Base-by-base conservation (phyloP, 30 jellyfish, hydroid and myxozoan species). In the Chrysaora quinquecirrha region DNA sequence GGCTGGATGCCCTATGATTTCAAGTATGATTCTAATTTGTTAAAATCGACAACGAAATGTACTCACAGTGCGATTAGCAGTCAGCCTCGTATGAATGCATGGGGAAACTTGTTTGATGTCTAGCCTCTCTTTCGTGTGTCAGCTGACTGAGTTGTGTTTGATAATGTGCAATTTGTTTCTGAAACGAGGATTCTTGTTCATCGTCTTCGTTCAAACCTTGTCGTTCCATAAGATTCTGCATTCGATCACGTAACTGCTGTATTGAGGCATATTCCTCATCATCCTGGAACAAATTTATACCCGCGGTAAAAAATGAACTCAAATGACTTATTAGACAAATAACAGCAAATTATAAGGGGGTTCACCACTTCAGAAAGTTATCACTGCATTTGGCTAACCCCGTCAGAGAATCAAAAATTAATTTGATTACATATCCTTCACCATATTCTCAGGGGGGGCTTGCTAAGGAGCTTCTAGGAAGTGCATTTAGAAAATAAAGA, bases 251-350 rank as follows among this genome's bases (percentile, higher is more conserved):
- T 1, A 93, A 70, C 48, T 87, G 89, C 34, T 95, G 95, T 47
- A 93, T 93, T 20, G 98, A 93, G 11, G 98, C 96, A 70, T 93
- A 93, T 71, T 93, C 98, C 52, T 93, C 97, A 46, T 93, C 98
- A 34, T 93, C 98, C 98, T 93, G 64, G 0, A 34, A 49, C 30
- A 48, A 80, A 71, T 18, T 33, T 71, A n/a, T n/a, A n/a, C n/a
- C n/a, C n/a, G 22, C 46, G 21, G 1, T 24, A 18, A 47, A 38
- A 71, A 48, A 75, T 3, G 78, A 18, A 14, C n/a, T n/a, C n/a
- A n/a, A n/a, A n/a, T n/a, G n/a, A n/a, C n/a, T n/a, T n/a, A n/a
- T n/a, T n/a, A n/a, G n/a, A n/a, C n/a, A n/a, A n/a, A n/a, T n/a
- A n/a, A n/a, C n/a, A n/a, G n/a, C n/a, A n/a, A n/a, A n/a, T n/a